Evolutionary conservation across 2,888 invertebrate genomes (phyloP).

Genomic region (Idaea aversata): DNA sequence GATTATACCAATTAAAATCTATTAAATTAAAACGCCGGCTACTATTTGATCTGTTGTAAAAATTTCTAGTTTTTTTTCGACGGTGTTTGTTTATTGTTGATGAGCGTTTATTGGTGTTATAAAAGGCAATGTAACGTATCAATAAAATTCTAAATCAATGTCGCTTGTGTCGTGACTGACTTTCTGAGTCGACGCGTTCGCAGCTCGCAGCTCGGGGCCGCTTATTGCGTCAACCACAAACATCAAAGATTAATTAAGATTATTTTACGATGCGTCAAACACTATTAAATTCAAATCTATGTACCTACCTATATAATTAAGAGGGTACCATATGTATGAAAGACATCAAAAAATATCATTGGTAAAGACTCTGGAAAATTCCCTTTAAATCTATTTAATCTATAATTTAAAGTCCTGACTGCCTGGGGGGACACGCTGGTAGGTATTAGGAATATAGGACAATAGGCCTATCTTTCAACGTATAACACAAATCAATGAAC

Average conservation of each 20-base stretch:
- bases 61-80: conserved; percentile 50
- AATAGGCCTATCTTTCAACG: no score
- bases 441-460: no score
- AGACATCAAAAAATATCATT: neutral
- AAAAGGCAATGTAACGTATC: conserved; percentile 51
- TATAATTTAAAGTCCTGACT: no score
- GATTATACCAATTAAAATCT: conserved; percentile 78
- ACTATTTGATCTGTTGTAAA: conserved; percentile 71
- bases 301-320: neutral
- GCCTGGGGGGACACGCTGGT: no score
- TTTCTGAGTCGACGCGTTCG: conserved; percentile 31
- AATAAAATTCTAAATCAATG: conserved; percentile 41
- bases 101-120: conserved; percentile 59
- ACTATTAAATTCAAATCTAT: neutral
- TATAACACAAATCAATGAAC: no score
- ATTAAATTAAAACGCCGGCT: conserved; percentile 72
- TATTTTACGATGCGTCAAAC: neutral
- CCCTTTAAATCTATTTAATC: no score
- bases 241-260: conserved; percentile 1
- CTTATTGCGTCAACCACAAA: conserved; percentile 19
- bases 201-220: conserved; percentile 18
- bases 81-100: conserved; percentile 75
- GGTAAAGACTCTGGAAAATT: no score
- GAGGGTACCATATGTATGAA: no score
- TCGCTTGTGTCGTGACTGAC: conserved; percentile 25